Conservation (phyloP, 2,888 invertebrate genomes). For the Macrophya annulata region DNA sequence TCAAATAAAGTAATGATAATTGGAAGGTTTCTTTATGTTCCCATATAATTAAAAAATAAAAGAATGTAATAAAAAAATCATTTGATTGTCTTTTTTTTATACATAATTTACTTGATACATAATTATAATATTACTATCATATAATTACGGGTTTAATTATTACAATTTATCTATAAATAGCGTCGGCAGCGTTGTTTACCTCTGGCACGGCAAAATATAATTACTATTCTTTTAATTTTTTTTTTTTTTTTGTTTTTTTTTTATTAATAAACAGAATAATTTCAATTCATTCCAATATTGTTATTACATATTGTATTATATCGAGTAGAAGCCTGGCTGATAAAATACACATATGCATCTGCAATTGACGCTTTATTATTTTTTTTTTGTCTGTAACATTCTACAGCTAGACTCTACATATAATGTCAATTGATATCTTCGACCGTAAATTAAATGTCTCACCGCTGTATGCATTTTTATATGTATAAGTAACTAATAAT, state of each 20-base stretch:
- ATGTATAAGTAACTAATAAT: slow-evolving; percentile 25
- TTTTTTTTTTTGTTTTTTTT: neutral
- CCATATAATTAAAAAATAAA: slow-evolving; percentile 26
- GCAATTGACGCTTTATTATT: neutral
- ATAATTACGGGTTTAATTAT: slow-evolving; percentile 62
- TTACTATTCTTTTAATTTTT: slow-evolving; percentile 43
- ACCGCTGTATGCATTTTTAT: neutral
- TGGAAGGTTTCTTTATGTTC: neutral
- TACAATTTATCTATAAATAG: slow-evolving; percentile 70
- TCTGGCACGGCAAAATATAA: slow-evolving; percentile 62
- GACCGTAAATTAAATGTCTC: slow-evolving; percentile 35
- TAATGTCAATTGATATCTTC: slow-evolving; percentile 35
- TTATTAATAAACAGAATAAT: slow-evolving; percentile 32
- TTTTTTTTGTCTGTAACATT: slow-evolving; percentile 9
- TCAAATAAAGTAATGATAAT: neutral
- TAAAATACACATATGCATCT: slow-evolving; percentile 18
- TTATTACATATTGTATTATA: slow-evolving; percentile 26
- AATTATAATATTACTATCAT: slow-evolving; percentile 65
- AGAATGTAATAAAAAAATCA: slow-evolving; percentile 45
- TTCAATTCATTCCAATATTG: slow-evolving; percentile 31
- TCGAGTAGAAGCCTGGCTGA: slow-evolving; percentile 40
- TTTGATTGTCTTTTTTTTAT: slow-evolving; percentile 64
- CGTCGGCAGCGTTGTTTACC: slow-evolving; percentile 69
- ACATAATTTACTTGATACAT: slow-evolving; percentile 74
- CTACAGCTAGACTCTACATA: slow-evolving; percentile 25